These are phyloP conservation scores for Gnatocerus cornutus DNA, from an alignment of 2,888 invertebrate genomes.

Conservation along the genomic window DNA sequence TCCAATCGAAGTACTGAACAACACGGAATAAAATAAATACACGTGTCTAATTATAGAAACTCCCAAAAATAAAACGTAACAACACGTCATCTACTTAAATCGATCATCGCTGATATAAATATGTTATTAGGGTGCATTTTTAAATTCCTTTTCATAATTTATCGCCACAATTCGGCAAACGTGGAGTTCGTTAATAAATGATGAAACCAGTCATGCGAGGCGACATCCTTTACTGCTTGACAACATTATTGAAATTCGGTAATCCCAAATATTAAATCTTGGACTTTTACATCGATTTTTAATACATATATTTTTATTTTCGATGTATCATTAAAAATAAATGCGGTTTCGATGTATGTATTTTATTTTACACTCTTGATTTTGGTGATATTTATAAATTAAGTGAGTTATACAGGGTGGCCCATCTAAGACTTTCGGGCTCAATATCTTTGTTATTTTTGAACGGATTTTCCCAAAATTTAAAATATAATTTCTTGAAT, in stretches of 20 bases:
- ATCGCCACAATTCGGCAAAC: constrained; percentile 36
- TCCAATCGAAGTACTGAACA: constrained; percentile 16
- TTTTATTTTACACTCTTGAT: too few species aligned
- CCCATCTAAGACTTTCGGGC: too few species aligned
- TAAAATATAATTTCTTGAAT: too few species aligned
- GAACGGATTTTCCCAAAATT: too few species aligned
- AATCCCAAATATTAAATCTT: neutral
- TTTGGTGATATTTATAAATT: too few species aligned
- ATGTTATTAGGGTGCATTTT: constrained; percentile 44
- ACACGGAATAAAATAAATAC: constrained; percentile 12
- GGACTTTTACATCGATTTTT: too few species aligned
- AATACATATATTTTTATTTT: too few species aligned
- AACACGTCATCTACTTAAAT: constrained; percentile 44
- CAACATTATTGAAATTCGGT: constrained; percentile 4
- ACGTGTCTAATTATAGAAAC: constrained; percentile 26
- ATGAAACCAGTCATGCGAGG: constrained; percentile 11
- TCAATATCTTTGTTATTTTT: too few species aligned
- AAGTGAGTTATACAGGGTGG: too few species aligned
- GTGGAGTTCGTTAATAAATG: constrained; percentile 12
- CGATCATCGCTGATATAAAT: constrained; percentile 42
- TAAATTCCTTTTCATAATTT: constrained; percentile 37
- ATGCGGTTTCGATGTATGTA: too few species aligned
- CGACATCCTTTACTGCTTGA: neutral
- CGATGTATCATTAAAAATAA: too few species aligned
- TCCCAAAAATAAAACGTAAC: constrained; percentile 26